phyloP scores from a whole-genome alignment of 2,113 vertebrate species.

The Lepus timidus region DNA sequence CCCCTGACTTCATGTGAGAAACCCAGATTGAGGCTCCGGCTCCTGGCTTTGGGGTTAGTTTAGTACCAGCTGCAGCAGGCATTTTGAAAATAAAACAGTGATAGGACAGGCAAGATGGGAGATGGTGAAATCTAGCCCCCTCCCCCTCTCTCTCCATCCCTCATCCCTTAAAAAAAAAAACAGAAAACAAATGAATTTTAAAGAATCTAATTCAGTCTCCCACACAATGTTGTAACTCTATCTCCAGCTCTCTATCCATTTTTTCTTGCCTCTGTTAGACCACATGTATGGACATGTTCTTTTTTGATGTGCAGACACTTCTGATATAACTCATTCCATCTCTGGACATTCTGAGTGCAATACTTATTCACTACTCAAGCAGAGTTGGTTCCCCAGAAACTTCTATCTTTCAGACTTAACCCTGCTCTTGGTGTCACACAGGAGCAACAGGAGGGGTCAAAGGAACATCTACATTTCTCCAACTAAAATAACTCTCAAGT shows the following conservation, averaged over 20 bases:
- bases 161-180: no score
- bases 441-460: background rate
- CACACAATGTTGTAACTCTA: background rate
- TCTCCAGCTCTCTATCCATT: background rate
- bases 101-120: no score
- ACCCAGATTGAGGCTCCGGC: no score
- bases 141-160: no score
- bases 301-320: background rate
- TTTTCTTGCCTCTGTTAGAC: background rate
- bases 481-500: background rate
- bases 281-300: background rate
- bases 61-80: no score
- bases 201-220: background rate
- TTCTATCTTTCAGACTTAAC: background rate
- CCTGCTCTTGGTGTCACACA: background rate
- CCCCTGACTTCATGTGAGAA: no score
- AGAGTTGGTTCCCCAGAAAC: background rate
- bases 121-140: no score
- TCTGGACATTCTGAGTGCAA: background rate
- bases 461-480: background rate
- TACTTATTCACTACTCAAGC: background rate
- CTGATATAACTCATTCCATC: background rate
- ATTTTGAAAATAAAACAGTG: no score
- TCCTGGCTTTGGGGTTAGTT: no score
- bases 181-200: no score